Conservation (phyloP, 2,113 vertebrate genomes). For the Equus quagga region DNA sequence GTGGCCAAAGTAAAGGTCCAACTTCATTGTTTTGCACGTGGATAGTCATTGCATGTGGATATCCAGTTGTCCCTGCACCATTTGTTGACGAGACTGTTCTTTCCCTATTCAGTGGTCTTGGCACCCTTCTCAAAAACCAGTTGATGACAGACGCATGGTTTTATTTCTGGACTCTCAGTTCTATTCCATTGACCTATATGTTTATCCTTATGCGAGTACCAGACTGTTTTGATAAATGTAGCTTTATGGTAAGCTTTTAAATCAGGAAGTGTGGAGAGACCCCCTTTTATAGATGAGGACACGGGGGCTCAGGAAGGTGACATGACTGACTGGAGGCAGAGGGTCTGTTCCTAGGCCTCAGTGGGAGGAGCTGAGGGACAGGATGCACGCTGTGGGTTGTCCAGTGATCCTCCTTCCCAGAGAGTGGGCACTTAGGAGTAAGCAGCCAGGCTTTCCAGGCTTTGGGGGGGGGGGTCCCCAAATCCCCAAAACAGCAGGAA, state of each 20-base stretch:
- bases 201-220: not conserved
- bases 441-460: not conserved
- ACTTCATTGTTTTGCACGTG: not conserved
- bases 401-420: not conserved
- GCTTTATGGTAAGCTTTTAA: constrained; percentile 1
- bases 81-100: not conserved
- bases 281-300: constrained; percentile 1
- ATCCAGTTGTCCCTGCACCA: not conserved
- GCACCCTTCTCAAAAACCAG: not conserved
- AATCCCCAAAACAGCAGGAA: not conserved
- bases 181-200: not conserved
- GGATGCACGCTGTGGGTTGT: not conserved
- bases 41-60: not conserved
- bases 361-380: not conserved
- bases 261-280: not conserved
- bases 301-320: not conserved
- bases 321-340: not conserved
- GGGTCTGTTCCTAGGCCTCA: not conserved
- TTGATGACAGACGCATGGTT: not conserved
- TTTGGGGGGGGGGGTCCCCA: too few relatives aligned
- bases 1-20: not conserved
- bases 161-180: not conserved
- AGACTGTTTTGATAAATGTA: not conserved
- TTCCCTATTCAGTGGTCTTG: not conserved
- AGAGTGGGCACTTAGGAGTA: not conserved